phyloP scores from a whole-genome alignment of 2,888 invertebrate genomes.

The Stenodera caucasica region DNA sequence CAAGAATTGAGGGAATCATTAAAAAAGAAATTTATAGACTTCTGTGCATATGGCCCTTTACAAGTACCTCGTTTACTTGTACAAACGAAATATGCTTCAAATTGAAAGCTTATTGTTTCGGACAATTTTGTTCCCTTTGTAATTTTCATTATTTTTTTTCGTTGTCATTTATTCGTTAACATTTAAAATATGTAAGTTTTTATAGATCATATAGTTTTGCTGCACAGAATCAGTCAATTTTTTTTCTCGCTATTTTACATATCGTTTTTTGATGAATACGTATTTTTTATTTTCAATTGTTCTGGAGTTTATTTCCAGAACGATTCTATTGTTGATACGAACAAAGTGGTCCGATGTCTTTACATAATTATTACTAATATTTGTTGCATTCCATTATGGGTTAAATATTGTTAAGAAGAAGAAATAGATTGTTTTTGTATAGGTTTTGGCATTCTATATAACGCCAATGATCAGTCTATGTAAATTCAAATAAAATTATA shows the following conservation, averaged over 20 bases:
- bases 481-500: conserved; percentile 44
- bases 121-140: conserved; percentile 8
- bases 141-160: conserved; percentile 1
- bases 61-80: conserved; percentile 52
- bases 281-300: neutral
- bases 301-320: no score
- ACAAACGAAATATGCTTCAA: conserved; percentile 53
- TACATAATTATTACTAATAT: conserved; percentile 39
- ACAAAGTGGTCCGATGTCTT: conserved; percentile 24
- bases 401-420: conserved; percentile 47
- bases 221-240: conserved; percentile 7
- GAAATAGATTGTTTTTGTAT: conserved; percentile 48
- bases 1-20: conserved; percentile 80
- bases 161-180: conserved; percentile 14
- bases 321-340: neutral
- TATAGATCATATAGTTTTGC: conserved; percentile 6
- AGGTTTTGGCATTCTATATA: conserved; percentile 33
- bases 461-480: conserved; percentile 41
- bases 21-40: conserved; percentile 78
- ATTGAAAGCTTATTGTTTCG: conserved; percentile 35
- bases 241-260: conserved; percentile 30
- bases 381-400: conserved; percentile 57
- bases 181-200: conserved; percentile 5
- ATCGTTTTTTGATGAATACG: neutral
- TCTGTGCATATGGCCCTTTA: conserved; percentile 65